Evolutionary conservation across 92 coral and sea anemone genomes (phyloP), one percentile per base, ranked within the genome.

Genomic region (Paramuricea clavata): DNA sequence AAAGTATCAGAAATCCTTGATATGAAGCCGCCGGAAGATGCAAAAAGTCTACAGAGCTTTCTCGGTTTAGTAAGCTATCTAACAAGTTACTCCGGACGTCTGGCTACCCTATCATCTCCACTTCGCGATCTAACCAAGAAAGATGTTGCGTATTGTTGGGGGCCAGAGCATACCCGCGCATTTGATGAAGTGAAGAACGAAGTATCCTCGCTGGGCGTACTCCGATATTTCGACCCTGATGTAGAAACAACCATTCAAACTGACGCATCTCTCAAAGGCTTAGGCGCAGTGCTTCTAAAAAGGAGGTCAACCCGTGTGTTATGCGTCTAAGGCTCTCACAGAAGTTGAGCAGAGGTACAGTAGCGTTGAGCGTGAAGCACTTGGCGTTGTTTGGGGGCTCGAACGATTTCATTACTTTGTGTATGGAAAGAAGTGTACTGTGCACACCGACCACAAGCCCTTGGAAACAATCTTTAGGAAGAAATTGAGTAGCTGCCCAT

Each of bases 331-430:
- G 28, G 86, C 90, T 33, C 90, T 84, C 12, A 91, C 94, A n/a
- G 88, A 89, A 31, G 83, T 92, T 16, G 92, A 85, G 30, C 81
- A 73, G 61, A 78, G 62, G 12, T 92, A 92, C 80, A 85, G 94
- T 74, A 91, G 83, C 82, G 83, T 91, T 62, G 92, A 91, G 49
- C 61, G 94, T 21, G 92, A 91, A 80, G 57, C 92, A 83, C 88
- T 83, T 3, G 90, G 82, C 0, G 86, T 88, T 44, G 86, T 7
- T 7, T 88, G 90, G 90, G 90, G 90, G 31, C 92, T 92, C 1
- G 92, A 88, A 80, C 44, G 92, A n/a, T 88, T 92, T 52, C 81
- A 88, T 60, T 92, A 88, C 79, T 92, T 75, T 39, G 84, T 88
- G 25, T 91, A 74, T 70, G 94, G 89, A 0, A 92, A 92, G 35